Evolutionary conservation across 2,113 vertebrate genomes (phyloP), one percentile per base, ranked within the genome.

Genomic region (Daubentonia madagascariensis): DNA sequence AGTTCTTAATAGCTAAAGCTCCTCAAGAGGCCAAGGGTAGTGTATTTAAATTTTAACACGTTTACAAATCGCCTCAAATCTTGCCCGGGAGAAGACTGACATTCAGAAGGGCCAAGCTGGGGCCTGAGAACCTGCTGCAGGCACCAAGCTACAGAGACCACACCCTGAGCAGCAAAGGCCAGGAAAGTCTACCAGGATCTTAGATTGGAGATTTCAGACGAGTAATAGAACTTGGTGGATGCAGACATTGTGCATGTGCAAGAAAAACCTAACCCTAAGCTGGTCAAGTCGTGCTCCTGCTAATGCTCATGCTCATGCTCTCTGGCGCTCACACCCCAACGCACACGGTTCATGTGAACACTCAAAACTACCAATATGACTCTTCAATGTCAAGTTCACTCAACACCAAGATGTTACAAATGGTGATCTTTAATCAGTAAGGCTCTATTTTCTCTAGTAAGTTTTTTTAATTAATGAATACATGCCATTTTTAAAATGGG

Each of bases 341-440:
- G n/a, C 3, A 22, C 23, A 57, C 0, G 1, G 50, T 50, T n/a
- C 16, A 14, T 4, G 1, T 35, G n/a, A 81, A 90, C 4, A 45
- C n/a, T 54, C 30, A 48, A 63, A 65, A 30, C 11, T 23, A 48
- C n/a, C 79, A 61, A 30, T 37, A 67, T 5, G 22, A 70, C n/a
- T 79, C 65, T 80, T 25, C 2, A n/a, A 22, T 17, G 59, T 14
- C 35, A 75, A 43, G n/a, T 35, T 54, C 48, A 91, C 9, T 43
- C 48, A 81, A 22, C 9, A 61, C 17, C 32, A 57, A 57, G 43
- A 35, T 72, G n/a, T 57, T 75, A 68, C 14, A 28, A 89, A 43
- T 32, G 6, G 37, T 63, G 61, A 37, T 63, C 23, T 89, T 76
- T 57, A 61, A 43, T 5, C 54, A 65, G 9, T 32, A 25, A 12